Evolutionary conservation across 23 tunicate genomes (phyloP).

Genomic region (Diplosoma virens): DNA sequence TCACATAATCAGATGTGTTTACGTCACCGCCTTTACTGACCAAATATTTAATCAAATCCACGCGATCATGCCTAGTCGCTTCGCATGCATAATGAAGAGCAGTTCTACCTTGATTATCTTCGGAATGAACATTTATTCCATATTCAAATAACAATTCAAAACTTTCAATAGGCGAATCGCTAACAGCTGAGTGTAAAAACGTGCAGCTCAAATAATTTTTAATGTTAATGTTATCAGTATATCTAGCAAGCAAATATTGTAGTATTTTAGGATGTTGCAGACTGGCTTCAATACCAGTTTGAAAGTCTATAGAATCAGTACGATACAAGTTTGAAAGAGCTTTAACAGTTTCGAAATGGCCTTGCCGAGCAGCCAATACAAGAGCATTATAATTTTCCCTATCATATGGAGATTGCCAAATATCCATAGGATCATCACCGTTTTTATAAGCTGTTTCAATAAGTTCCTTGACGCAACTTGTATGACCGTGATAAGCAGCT

Average conservation of each 20-base stretch:
- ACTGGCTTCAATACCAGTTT: constrained; percentile 9
- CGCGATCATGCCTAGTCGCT: neutral
- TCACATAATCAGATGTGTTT: constrained; percentile 29
- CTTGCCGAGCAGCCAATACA: constrained; percentile 47
- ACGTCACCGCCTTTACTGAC: constrained; percentile 28
- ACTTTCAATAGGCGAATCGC: neutral
- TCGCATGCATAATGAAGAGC: constrained; percentile 39
- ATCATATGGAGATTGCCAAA: constrained; percentile 55
- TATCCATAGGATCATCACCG: constrained; percentile 40
- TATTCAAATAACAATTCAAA: constrained; percentile 7
- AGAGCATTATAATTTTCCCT: constrained; percentile 18
- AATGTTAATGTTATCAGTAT: neutral
- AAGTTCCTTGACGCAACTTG: constrained; percentile 37
- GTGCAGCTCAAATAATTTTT: neutral
- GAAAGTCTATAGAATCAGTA: neutral
- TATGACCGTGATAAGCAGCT: constrained; percentile 58
- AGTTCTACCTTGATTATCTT: constrained; percentile 36
- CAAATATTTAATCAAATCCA: constrained; percentile 19
- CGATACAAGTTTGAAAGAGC: neutral
- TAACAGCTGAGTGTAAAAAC: constrained; percentile 38
- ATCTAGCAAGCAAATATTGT: neutral
- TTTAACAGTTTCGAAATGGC: constrained; percentile 36
- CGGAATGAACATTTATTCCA: constrained; percentile 4
- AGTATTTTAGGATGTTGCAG: constrained; percentile 4
- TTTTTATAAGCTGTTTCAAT: constrained; percentile 33